Evolutionary conservation across 1,140 invertebrate genomes (phyloP).

Genomic region (Drosophila aff.): DNA sequence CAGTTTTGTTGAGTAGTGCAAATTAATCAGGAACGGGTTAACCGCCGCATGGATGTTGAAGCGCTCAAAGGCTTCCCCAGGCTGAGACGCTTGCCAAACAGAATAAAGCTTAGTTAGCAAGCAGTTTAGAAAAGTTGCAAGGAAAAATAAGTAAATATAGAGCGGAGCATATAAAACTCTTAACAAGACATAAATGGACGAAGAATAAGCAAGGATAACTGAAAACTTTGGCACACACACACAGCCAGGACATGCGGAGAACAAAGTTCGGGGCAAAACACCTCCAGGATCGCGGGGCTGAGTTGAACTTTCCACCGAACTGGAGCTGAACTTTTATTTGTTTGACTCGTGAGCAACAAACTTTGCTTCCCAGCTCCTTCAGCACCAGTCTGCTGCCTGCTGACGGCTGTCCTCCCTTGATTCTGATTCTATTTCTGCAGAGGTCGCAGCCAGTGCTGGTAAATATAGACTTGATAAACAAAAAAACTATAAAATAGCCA

Average conservation of each 20-base stretch:
- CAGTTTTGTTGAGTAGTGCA: slow-evolving; percentile 18
- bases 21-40: slow-evolving; percentile 64
- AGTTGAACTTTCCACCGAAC: slow-evolving; percentile 66
- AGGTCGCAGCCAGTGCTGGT: slow-evolving; percentile 28
- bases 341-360: slow-evolving; percentile 72
- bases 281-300: slow-evolving; percentile 56
- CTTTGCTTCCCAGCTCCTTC: slow-evolving; percentile 37
- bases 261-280: slow-evolving; percentile 63
- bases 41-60: slow-evolving; percentile 10
- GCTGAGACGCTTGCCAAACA: slow-evolving; percentile 18
- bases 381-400: slow-evolving; percentile 3
- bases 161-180: slow-evolving; percentile 77
- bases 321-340: slow-evolving; percentile 76
- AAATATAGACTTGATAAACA: slow-evolving; percentile 1
- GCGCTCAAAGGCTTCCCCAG: slow-evolving; percentile 42
- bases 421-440: slow-evolving; percentile 63
- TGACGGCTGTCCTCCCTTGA: slow-evolving; percentile 13
- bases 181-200: slow-evolving; percentile 82
- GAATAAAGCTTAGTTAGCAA: slow-evolving; percentile 67
- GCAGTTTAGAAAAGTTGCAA: slow-evolving; percentile 66
- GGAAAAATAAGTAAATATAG: slow-evolving; percentile 70
- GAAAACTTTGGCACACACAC: slow-evolving; percentile 31
- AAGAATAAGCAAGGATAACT: slow-evolving; percentile 59
- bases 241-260: slow-evolving; percentile 20
- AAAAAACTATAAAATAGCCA: slow-evolving; percentile 8